These are phyloP conservation scores for Galago senegalensis DNA, from an alignment of 2,797 vertebrate genomes.

Conservation along the genomic window DNA sequence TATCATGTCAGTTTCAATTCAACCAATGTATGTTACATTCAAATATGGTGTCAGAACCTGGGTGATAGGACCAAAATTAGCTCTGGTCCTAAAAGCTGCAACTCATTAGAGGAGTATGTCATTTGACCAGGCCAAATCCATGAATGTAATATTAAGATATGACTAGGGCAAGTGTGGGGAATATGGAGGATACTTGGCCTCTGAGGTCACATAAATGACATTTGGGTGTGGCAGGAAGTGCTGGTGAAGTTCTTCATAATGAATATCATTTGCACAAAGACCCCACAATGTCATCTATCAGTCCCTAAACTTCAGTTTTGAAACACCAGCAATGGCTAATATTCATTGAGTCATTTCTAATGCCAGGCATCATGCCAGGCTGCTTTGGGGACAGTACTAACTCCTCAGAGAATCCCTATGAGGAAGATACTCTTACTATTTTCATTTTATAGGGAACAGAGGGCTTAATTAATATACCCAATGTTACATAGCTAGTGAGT, in stretches of 20 bases:
- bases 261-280: not conserved
- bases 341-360: not conserved
- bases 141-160: not conserved
- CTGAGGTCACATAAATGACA: not conserved
- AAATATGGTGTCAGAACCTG: not conserved
- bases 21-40: slow-evolving; percentile 4
- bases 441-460: not conserved
- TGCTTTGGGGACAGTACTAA: not conserved
- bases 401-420: not conserved
- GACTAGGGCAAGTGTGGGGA: not conserved
- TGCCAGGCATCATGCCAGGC: not conserved
- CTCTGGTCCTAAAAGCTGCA: not conserved
- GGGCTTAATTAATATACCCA: not conserved
- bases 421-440: not conserved
- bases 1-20: slow-evolving; percentile 25
- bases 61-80: not conserved
- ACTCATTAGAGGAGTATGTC: not conserved
- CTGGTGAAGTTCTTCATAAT: not conserved
- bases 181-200: not conserved
- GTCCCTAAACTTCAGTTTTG: not conserved
- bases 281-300: not conserved
- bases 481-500: not conserved
- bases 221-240: not conserved
- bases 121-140: not conserved
- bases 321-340: not conserved